Conservation (phyloP, 1,140 invertebrate species). For the Hypothenemus hampei region DNA sequence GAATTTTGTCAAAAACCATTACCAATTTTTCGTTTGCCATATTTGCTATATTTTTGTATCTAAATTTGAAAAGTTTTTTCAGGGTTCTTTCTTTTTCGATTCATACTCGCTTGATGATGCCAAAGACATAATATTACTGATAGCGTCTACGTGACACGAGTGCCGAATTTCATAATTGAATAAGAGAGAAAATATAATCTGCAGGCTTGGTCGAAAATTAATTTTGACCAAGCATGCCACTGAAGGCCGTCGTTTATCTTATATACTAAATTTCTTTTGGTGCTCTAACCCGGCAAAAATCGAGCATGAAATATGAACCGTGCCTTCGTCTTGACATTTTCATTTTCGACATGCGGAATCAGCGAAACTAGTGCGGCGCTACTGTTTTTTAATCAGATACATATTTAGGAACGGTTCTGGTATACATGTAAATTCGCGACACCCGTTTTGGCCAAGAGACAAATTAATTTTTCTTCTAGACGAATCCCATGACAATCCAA, state of each 20-base stretch:
- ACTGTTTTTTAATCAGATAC: too few relatives aligned
- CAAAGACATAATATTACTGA: too few relatives aligned
- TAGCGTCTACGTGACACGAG: slow-evolving; percentile 11
- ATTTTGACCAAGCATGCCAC: slow-evolving; percentile 19
- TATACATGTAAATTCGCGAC: too few relatives aligned
- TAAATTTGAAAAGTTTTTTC: too few relatives aligned
- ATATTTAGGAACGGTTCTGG: too few relatives aligned
- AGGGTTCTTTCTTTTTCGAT: too few relatives aligned
- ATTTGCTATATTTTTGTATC: too few relatives aligned
- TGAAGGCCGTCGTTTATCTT: slow-evolving; percentile 19
- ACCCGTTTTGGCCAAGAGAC: neutral
- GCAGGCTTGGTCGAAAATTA: slow-evolving; percentile 11
- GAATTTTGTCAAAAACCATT: too few relatives aligned
- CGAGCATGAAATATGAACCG: slow-evolving; percentile 7
- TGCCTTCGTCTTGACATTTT: neutral
- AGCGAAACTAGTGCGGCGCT: neutral
- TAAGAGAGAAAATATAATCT: slow-evolving; percentile 12
- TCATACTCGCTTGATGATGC: too few relatives aligned
- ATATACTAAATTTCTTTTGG: slow-evolving; percentile 16
- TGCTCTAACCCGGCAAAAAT: slow-evolving; percentile 2
- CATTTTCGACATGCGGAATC: slow-evolving; percentile 1
- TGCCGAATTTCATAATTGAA: slow-evolving; percentile 5
- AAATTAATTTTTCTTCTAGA: slow-evolving; percentile 1
- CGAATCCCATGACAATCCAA: neutral
- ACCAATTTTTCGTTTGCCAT: too few relatives aligned